These are phyloP conservation scores for Leucoraja ocellata DNA, from an alignment of 2,797 vertebrate genomes.

Conservation along the genomic window DNA sequence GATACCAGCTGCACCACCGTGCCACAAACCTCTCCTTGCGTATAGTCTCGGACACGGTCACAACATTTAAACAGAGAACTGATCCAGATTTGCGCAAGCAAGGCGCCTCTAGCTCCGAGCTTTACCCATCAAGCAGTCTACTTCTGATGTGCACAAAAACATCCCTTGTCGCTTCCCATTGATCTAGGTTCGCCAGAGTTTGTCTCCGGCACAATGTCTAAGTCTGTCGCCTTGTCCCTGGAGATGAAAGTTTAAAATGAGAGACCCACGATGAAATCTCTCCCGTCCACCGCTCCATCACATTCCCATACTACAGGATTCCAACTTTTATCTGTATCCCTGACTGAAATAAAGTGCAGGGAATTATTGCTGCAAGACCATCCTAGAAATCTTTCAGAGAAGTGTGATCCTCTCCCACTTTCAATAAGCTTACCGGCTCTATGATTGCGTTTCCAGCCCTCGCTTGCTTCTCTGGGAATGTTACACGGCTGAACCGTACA, in stretches of 20 bases:
- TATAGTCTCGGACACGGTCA: not conserved
- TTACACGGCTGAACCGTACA: not conserved
- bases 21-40: not conserved
- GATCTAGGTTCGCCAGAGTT: not conserved
- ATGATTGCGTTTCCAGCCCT: not conserved
- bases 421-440: not conserved
- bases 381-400: not conserved
- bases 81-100: not conserved
- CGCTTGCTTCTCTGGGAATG: not conserved
- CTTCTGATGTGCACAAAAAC: not conserved
- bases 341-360: not conserved
- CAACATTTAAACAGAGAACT: not conserved
- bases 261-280: not conserved
- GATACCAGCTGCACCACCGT: not conserved
- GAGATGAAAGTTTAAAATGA: not conserved
- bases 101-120: not conserved
- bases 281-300: not conserved
- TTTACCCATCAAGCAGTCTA: not conserved
- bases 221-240: not conserved
- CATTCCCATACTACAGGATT: not conserved
- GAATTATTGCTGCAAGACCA: not conserved
- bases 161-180: constrained; percentile 11
- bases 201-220: not conserved
- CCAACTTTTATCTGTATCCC: not conserved
- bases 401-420: not conserved